Evolutionary conservation across 2,888 invertebrate genomes (phyloP).

Genomic region (Arctia plantaginis): DNA sequence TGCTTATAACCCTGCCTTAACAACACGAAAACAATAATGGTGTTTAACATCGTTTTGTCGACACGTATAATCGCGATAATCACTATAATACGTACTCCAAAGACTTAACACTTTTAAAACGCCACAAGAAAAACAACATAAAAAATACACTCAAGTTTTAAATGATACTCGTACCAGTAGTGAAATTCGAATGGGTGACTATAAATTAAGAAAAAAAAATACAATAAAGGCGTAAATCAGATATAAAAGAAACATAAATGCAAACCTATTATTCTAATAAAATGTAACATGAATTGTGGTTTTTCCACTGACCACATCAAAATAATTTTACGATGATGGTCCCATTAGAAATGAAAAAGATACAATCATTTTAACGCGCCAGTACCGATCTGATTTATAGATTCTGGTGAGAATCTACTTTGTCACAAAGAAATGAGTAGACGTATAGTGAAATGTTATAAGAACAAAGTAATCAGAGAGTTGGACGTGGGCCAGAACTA

Average conservation of each 20-base stretch:
- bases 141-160: conserved; percentile 21
- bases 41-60: conserved; percentile 43
- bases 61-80: conserved; percentile 43
- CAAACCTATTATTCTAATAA: conserved; percentile 40
- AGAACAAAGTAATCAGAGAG: conserved; percentile 70
- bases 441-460: conserved; percentile 64
- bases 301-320: conserved; percentile 59
- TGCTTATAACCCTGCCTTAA: conserved; percentile 39
- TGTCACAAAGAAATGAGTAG: conserved; percentile 57
- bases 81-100: conserved; percentile 27
- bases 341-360: conserved; percentile 55
- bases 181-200: conserved; percentile 12
- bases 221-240: conserved; percentile 41
- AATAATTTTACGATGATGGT: conserved; percentile 52
- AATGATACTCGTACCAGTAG: conserved; percentile 24
- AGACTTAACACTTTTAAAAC: conserved; percentile 42
- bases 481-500: conserved; percentile 68
- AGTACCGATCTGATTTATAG: conserved; percentile 62
- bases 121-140: conserved; percentile 19
- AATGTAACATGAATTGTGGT: conserved; percentile 46
- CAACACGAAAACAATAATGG: conserved; percentile 44
- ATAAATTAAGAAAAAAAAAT: conserved; percentile 41
- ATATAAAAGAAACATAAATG: conserved; percentile 45
- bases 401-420: conserved; percentile 61
- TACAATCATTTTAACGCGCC: conserved; percentile 61